These are phyloP conservation scores for Heterocephalus glaber DNA, from an alignment of 2,113 vertebrate species.

Conservation along the genomic window DNA sequence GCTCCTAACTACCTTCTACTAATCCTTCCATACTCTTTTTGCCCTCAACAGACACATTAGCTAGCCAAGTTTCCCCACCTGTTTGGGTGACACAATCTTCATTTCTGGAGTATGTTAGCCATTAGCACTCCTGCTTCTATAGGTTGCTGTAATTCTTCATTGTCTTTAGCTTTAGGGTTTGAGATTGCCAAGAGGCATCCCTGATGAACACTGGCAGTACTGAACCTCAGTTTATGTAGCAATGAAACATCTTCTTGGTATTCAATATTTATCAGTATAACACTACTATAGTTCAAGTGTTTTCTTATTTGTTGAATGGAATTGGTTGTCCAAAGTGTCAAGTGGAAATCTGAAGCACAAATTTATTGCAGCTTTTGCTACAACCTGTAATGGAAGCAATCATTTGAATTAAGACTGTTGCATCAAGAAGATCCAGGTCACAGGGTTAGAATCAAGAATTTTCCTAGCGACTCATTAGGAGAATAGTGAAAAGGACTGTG, in stretches of 20 bases:
- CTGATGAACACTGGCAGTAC: slow-evolving; percentile 7
- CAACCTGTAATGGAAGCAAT: not conserved
- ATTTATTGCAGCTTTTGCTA: not conserved
- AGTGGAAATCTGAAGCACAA: not conserved
- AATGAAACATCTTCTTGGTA: not conserved
- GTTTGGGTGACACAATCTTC: not conserved
- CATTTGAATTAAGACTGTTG: not conserved
- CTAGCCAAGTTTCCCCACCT: not conserved
- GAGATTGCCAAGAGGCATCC: not conserved
- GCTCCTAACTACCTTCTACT: not conserved
- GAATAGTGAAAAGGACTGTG: not conserved
- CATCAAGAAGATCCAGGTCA: not conserved
- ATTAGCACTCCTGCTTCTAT: not conserved
- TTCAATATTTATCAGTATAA: not conserved
- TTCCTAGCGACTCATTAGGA: not conserved
- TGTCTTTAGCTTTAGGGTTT: not conserved
- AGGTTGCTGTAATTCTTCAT: not conserved
- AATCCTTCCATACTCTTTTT: not conserved
- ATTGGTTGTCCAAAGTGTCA: not conserved
- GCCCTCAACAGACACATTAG: not conserved
- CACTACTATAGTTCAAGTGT: not conserved
- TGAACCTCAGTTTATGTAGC: not conserved
- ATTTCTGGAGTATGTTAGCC: not conserved
- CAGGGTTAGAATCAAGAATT: not conserved
- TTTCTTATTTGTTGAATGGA: not conserved